phyloP scores from a whole-genome alignment of 2,797 vertebrate genomes.

The Cuculus canorus region DNA sequence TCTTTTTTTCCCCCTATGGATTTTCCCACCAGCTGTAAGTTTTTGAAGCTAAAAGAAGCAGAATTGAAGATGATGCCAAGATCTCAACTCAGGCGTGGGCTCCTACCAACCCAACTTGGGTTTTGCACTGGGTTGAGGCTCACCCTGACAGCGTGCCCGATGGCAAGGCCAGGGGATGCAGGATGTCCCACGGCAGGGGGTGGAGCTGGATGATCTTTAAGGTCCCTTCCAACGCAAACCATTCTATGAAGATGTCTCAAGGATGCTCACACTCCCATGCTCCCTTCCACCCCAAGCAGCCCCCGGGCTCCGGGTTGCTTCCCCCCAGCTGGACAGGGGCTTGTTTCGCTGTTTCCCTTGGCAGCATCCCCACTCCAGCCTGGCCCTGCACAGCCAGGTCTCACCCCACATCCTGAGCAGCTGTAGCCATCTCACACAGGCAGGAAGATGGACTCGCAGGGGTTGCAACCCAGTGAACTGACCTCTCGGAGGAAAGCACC shows the following conservation, averaged over 20 bases:
- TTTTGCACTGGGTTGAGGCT: background rate
- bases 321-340: fast-evolving
- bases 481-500: background rate
- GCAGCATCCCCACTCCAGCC: background rate
- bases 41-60: background rate
- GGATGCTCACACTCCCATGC: background rate
- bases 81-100: fast-evolving
- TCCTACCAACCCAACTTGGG: background rate
- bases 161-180: fast-evolving
- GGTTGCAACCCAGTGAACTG: background rate
- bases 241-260: background rate
- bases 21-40: fast-evolving
- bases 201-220: too few species aligned
- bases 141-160: fast-evolving
- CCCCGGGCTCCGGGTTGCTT: background rate
- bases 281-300: background rate
- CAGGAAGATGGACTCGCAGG: background rate
- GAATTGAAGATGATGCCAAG: fast-evolving
- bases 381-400: background rate
- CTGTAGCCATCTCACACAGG: background rate
- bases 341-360: background rate
- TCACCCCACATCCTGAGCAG: conserved; percentile 49
- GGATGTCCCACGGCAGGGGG: background rate
- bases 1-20: background rate
- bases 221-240: too few species aligned